Base-by-base conservation (phyloP, 92 coral and sea anemone genomes). In the Paragorgia papillata region DNA sequence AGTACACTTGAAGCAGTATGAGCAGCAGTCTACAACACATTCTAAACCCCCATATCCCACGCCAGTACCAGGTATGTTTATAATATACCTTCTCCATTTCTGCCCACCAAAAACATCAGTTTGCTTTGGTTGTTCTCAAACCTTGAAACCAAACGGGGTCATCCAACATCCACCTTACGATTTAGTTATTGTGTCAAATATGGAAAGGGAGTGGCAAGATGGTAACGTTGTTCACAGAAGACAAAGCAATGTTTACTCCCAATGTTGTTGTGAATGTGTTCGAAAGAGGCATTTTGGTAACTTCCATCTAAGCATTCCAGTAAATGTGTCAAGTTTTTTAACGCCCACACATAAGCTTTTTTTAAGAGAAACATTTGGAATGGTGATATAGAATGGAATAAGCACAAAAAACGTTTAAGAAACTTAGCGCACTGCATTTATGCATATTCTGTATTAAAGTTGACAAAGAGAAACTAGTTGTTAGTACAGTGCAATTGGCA, bases 101-200 rank as follows among this genome's bases (percentile, higher is more conserved):
- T n/a, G n/a, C n/a, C n/a, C n/a, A n/a, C n/a, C n/a, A n/a, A n/a
- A n/a, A n/a, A n/a, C n/a, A n/a, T n/a, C n/a, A n/a, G n/a, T n/a
- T n/a, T n/a, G n/a, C n/a, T n/a, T n/a, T n/a, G n/a, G n/a, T n/a
- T n/a, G n/a, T n/a, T n/a, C n/a, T n/a, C n/a, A n/a, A 41, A 57
- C 55, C 30, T 48, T 75, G 27, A 75, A 59, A 62, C 66, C 25
- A 37, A 37, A 60, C 26, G 69, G 56, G 15, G 29, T 7, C 20
- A 75, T 60, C 33, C 66, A 35, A 18, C 56, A 14, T n/a, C 55
- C 80, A 27, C 80, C 80, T 4, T n/a, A 57, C 17, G 80, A 75
- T 43, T 22, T 39, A 63, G 22, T 46, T 46, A 30, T n/a, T n/a
- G n/a, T n/a, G n/a, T n/a, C n/a, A n/a, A n/a, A n/a, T n/a, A n/a